Percentiles rank a stretch among this genome's conserved stretches.
Conservation (phyloP, 2,888 invertebrate genomes). For the Microchrysa polita region DNA sequence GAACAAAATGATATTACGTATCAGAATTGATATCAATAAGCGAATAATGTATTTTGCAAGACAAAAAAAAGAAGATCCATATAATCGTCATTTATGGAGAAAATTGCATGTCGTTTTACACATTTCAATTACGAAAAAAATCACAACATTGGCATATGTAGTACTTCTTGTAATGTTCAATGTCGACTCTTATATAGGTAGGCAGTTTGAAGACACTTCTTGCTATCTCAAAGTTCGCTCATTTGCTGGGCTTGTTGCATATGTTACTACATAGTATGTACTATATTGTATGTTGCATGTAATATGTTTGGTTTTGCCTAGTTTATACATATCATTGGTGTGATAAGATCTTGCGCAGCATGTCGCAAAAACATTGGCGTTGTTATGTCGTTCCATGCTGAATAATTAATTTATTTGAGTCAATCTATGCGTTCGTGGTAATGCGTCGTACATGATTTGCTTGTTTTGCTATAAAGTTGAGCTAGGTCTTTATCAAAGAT, state of each 20-base stretch:
- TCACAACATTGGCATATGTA: constrained; percentile 1
- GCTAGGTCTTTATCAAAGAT: no score
- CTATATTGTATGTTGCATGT: constrained; percentile 2
- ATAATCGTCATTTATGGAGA: constrained; percentile 20
- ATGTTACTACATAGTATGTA: no score
- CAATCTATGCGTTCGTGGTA: background rate
- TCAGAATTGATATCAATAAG: background rate
- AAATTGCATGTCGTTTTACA: constrained; percentile 37
- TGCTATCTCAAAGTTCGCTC: no score
- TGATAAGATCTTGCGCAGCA: constrained; percentile 22
- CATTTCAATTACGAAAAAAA: constrained; percentile 34
- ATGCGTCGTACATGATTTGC: background rate
- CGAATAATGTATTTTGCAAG: background rate
- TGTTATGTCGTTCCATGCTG: background rate
- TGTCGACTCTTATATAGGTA: no score
- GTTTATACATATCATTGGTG: background rate
- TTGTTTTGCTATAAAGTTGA: background rate
- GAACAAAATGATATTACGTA: background rate
- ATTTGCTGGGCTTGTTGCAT: background rate
- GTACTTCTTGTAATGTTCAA: background rate
- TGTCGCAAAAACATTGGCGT: constrained; percentile 4
- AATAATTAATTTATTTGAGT: constrained; percentile 25
- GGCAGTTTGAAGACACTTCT: no score
- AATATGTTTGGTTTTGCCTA: constrained; percentile 15
- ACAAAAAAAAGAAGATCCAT: no score